These are phyloP conservation scores for Urocolius indicus DNA, from an alignment of 2,113 vertebrate species.

Conservation along the genomic window DNA sequence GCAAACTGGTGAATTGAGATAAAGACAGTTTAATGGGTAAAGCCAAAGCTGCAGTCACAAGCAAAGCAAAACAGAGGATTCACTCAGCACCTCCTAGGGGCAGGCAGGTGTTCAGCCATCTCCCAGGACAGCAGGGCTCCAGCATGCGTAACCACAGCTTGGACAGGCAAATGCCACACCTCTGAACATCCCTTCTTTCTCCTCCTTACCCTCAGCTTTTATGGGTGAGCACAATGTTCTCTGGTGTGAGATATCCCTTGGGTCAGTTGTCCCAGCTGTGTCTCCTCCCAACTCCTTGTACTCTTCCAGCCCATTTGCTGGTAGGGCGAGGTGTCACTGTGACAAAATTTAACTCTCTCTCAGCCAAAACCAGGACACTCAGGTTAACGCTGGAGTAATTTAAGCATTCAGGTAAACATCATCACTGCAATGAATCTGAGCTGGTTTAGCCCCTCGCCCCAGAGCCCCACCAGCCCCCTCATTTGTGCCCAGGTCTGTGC, in stretches of 20 bases:
- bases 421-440: background rate
- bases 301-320: background rate
- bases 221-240: rapidly evolving
- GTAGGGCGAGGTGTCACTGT: too few relatives aligned
- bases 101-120: background rate
- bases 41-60: rapidly evolving
- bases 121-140: background rate
- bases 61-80: background rate
- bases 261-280: background rate
- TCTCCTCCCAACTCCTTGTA: background rate
- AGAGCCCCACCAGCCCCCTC: background rate
- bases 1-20: background rate
- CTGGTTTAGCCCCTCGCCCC: background rate
- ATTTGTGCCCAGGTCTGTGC: background rate
- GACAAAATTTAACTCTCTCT: background rate
- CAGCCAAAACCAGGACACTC: background rate
- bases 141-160: rapidly evolving
- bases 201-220: background rate
- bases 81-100: rapidly evolving
- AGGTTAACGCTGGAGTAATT: background rate
- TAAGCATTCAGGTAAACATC: background rate
- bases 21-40: background rate
- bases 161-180: background rate
- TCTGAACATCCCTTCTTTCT: rapidly evolving
- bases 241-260: background rate